Percentiles rank a stretch among this genome's conserved stretches.
Evolutionary conservation across 2,797 vertebrate genomes (phyloP).

Genomic region (Schizopygopsis malacanthus): DNA sequence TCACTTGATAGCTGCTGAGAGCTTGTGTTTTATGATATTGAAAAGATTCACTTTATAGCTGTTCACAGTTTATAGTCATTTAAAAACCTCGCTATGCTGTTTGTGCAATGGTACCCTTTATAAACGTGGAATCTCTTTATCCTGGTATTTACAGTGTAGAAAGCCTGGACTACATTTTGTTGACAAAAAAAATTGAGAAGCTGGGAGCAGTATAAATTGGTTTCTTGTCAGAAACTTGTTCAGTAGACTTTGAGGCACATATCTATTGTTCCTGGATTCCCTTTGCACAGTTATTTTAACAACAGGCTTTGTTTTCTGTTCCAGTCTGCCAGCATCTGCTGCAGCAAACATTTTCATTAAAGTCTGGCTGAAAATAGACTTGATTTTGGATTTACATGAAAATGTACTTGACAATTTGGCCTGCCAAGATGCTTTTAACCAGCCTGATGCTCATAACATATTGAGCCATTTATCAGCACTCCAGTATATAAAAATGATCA

Average conservation of each 20-base stretch:
- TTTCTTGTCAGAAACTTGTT: constrained; percentile 53
- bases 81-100: neutral
- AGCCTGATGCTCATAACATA: constrained; percentile 75
- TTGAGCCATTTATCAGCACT: constrained; percentile 76
- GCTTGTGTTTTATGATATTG: neutral
- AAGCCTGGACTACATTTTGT: constrained; percentile 12
- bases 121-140: constrained; percentile 22
- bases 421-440: constrained; percentile 78
- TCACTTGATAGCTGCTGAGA: neutral
- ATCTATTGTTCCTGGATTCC: constrained; percentile 35
- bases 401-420: constrained; percentile 73
- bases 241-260: constrained; percentile 34
- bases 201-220: constrained; percentile 37
- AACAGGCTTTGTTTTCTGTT: constrained; percentile 39
- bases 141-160: constrained; percentile 13
- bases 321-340: constrained; percentile 48
- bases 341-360: constrained; percentile 56
- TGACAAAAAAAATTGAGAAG: constrained; percentile 28
- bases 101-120: constrained; percentile 15
- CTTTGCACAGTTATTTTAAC: constrained; percentile 9
- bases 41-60: constrained; percentile 14
- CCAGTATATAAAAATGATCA: constrained; percentile 67
- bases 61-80: constrained; percentile 13
- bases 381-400: constrained; percentile 67
- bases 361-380: constrained; percentile 58